Evolutionary conservation across 53 echinoderm and acorn worm genomes (phyloP).

Genomic region (Antedon mediterranea): DNA sequence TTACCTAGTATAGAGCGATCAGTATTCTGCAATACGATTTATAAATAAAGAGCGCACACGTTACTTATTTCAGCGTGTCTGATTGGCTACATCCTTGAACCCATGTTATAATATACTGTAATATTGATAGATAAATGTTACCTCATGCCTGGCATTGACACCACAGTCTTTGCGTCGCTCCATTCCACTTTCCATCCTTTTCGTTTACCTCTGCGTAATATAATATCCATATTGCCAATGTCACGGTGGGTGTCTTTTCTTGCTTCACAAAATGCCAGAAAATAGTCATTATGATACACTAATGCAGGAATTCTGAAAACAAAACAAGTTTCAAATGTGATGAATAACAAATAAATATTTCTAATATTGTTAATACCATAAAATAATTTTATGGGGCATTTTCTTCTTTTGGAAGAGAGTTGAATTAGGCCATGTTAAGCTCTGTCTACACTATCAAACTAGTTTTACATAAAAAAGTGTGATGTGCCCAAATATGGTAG

Average conservation of each 20-base stretch:
- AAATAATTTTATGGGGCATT: not conserved
- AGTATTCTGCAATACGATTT: no score
- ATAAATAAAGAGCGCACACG: no score
- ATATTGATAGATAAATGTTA: slow-evolving; percentile 5
- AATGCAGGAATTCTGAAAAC: slow-evolving; percentile 66
- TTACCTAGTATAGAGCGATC: no score
- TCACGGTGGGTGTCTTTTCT: slow-evolving; percentile 54
- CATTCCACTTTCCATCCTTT: slow-evolving; percentile 53
- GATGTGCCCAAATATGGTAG: no score
- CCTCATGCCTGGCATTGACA: slow-evolving; percentile 59
- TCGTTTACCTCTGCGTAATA: slow-evolving; percentile 43
- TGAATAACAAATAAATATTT: no score
- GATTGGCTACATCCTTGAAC: no score
- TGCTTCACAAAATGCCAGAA: slow-evolving; percentile 87
- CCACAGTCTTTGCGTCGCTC: slow-evolving; percentile 47
- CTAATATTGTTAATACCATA: not conserved
- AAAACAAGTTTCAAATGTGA: not conserved
- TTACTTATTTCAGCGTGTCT: no score
- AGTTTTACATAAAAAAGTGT: no score
- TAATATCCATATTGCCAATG: slow-evolving; percentile 73
- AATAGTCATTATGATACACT: slow-evolving; percentile 53
- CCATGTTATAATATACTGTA: no score
- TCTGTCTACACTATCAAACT: no score
- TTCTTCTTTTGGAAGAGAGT: no score
- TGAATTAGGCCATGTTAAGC: no score